Evolutionary conservation across 2,113 vertebrate species (phyloP), one percentile per base, ranked within the genome.

Genomic region (Gambusia affinis): DNA sequence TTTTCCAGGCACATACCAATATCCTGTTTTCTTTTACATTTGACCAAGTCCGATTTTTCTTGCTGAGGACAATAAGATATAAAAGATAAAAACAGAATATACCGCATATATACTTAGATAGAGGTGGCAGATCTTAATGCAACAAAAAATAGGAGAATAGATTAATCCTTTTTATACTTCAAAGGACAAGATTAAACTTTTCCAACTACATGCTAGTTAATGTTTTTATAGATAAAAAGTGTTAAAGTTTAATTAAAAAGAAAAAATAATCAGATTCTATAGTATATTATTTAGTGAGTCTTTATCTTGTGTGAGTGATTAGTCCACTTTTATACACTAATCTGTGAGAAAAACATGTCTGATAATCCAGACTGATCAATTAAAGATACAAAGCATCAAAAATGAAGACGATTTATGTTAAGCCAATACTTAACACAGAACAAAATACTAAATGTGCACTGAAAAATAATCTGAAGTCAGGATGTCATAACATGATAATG

Each of bases 401-500:
- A 33, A 7, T 1, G 0, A 10, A 65, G 2, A 47, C 0, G 54
- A 54, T 33, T 69, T 3, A 30, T 22, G 30, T 3, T 28, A 5
- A 7, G 8, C 4, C 35, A 44, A 67, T 1, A 61, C 47, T n/a
- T 57, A 5, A 51, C 67, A 64, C 7, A 42, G 6, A 5, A 10
- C 33, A 33, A 12, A 60, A 47, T 10, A 33, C 65, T 31, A 85
- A 37, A 54, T 70, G 42, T 70, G 39, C 12, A 60, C 6, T 12
- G 27, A 37, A 82, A 67, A 75, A 61, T 15, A 42, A 24, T 60
- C 28, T 8, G n/a, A 68, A 35, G 19, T 67, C 30, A 17, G 10
- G 10, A 35, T 44, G 28, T 57, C 31, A 62, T 39, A 62, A 60
- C 6, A 74, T n/a, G 10, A 64, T 54, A 11, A 3, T 0, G 67